phyloP scores from a whole-genome alignment of 2,113 vertebrate genomes.

The Centropristis striata region DNA sequence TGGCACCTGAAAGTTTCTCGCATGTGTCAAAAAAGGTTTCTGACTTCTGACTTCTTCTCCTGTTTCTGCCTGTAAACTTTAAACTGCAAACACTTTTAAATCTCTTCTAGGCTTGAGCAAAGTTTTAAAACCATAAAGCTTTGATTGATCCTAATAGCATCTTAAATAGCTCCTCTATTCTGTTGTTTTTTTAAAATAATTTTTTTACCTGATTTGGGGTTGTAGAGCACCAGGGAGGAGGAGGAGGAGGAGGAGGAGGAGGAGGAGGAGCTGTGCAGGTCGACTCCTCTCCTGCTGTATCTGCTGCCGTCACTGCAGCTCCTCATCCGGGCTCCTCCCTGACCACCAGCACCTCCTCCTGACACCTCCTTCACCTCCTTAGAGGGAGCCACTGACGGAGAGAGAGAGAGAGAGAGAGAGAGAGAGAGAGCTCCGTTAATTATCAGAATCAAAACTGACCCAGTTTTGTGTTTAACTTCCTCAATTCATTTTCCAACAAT shows the following conservation, averaged over 20 bases:
- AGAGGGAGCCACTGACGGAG: constrained; percentile 84
- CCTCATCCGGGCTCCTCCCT: constrained; percentile 86
- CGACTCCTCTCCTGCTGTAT: constrained; percentile 86
- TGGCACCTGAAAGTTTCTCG: too few relatives aligned
- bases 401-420: neutral
- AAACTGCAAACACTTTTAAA: too few relatives aligned
- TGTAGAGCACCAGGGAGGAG: constrained; percentile 87
- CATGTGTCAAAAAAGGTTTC: too few relatives aligned
- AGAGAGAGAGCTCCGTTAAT: neutral
- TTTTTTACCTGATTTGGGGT: constrained; percentile 89
- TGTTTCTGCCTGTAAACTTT: too few relatives aligned
- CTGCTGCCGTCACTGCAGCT: constrained; percentile 87
- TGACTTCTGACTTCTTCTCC: too few relatives aligned
- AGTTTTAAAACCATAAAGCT: too few relatives aligned
- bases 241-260: constrained; percentile 42
- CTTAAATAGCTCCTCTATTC: too few relatives aligned
- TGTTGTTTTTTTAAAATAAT: too few relatives aligned
- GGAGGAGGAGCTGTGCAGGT: constrained; percentile 79
- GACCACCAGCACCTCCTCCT: constrained; percentile 77
- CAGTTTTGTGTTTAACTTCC: constrained; percentile 7
- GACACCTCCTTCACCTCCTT: constrained; percentile 88
- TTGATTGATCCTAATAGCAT: too few relatives aligned
- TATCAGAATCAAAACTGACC: neutral
- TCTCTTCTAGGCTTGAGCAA: too few relatives aligned
- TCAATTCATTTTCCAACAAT: neutral